Percentiles rank a stretch among this genome's conserved stretches.
Evolutionary conservation across 2,888 invertebrate species (phyloP).

Genomic region (Tanypteryx hageni): DNA sequence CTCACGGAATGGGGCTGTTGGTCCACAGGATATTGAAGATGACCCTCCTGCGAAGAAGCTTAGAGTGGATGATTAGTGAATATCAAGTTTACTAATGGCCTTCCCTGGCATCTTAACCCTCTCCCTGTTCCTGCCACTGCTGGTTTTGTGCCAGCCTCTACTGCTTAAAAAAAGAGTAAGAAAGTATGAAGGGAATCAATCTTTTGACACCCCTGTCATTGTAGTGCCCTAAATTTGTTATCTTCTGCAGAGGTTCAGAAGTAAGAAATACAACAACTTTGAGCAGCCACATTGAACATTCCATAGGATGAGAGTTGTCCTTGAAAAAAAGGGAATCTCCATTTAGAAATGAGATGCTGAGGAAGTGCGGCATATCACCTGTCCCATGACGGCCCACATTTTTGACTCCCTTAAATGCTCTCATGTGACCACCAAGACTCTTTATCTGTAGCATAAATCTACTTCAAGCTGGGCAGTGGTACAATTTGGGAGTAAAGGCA

Average conservation of each 20-base stretch:
- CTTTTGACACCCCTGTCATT: conserved; percentile 52
- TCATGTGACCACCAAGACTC: conserved; percentile 62
- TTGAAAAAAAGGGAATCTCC: conserved; percentile 52
- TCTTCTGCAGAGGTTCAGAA: conserved; percentile 49
- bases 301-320: conserved; percentile 60
- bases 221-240: conserved; percentile 59
- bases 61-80: conserved; percentile 64
- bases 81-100: conserved; percentile 56
- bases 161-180: conserved; percentile 53
- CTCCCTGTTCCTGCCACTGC: conserved; percentile 62
- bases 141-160: conserved; percentile 56
- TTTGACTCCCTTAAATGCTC: conserved; percentile 58
- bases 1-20: conserved; percentile 56
- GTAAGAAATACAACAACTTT: conserved; percentile 50
- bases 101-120: conserved; percentile 64
- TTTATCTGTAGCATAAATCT: conserved; percentile 34
- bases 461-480: conserved; percentile 58
- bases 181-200: conserved; percentile 55
- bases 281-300: conserved; percentile 62
- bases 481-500: conserved; percentile 56
- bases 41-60: conserved; percentile 58
- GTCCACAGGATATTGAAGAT: conserved; percentile 56
- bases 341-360: conserved; percentile 60
- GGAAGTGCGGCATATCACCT: conserved; percentile 62
- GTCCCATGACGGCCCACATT: conserved; percentile 53